Conservation (phyloP, 2,113 vertebrate species). For the Callipepla squamata region DNA sequence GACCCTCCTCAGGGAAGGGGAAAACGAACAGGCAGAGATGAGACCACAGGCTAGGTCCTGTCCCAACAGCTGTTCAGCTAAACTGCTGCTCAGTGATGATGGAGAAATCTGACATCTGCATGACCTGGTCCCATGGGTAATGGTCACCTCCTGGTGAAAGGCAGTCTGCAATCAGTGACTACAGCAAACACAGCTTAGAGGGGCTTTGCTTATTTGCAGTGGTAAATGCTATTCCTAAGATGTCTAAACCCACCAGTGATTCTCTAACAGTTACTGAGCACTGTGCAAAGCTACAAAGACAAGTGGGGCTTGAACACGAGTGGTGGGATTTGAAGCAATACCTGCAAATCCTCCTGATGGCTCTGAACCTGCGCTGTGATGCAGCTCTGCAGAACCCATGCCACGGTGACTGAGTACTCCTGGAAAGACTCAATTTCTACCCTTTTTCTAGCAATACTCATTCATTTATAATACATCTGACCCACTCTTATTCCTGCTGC, state of each 20-base stretch:
- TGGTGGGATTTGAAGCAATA: background rate
- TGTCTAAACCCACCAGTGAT: background rate
- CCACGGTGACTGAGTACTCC: background rate
- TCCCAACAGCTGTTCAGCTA: background rate
- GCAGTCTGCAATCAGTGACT: background rate
- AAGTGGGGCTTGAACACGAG: fast-evolving
- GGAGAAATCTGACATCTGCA: background rate
- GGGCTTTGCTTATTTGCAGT: fast-evolving
- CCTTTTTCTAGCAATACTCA: background rate
- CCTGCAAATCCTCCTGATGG: background rate
- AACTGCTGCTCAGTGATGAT: background rate
- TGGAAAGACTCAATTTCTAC: background rate
- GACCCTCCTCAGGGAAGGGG: background rate
- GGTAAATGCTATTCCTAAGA: background rate
- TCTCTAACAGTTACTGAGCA: background rate
- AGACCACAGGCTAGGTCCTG: background rate
- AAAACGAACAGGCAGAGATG: background rate
- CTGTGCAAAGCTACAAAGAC: background rate
- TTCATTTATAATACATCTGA: background rate
- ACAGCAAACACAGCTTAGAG: background rate
- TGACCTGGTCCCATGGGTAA: fast-evolving
- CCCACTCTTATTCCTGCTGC: background rate
- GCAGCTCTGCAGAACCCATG: background rate
- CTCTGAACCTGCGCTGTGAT: background rate
- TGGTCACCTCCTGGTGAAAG: background rate